These are phyloP conservation scores for Zaprionus lachaisei DNA, from an alignment of 1,140 invertebrate species.

Conservation along the genomic window DNA sequence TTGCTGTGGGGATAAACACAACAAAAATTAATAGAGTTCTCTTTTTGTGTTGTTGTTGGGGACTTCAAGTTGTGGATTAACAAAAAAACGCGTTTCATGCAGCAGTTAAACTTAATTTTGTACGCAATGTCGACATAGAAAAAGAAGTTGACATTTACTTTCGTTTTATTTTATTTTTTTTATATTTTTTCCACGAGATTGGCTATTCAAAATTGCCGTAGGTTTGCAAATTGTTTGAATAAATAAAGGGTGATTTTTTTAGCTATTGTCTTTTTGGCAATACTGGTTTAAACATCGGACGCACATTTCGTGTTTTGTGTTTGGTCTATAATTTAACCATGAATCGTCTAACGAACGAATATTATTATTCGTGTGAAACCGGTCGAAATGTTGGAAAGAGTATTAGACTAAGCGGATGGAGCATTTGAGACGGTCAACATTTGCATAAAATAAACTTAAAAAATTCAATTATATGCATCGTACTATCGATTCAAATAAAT, in stretches of 20 bases:
- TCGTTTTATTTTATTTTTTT: constrained; percentile 14
- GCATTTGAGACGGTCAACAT: too few species aligned
- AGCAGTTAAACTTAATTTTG: constrained; percentile 27
- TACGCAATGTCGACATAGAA: constrained; percentile 30
- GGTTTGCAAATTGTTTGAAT: constrained; percentile 34
- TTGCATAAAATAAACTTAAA: too few species aligned
- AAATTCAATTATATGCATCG: too few species aligned
- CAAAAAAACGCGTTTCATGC: constrained; percentile 42
- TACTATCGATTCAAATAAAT: too few species aligned
- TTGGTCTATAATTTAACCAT: too few species aligned
- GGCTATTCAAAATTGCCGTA: constrained; percentile 30
- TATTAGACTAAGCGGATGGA: too few species aligned
- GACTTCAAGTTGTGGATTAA: constrained; percentile 13
- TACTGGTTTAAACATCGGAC: too few species aligned
- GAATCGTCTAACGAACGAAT: too few species aligned
- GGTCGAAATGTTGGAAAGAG: too few species aligned
- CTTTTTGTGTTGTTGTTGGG: constrained; percentile 36
- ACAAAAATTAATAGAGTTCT: constrained; percentile 32
- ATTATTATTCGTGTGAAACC: too few species aligned
- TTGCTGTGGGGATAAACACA: constrained; percentile 90
- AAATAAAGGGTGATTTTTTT: not conserved
- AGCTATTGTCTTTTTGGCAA: too few species aligned
- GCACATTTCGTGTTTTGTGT: too few species aligned
- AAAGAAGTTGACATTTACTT: constrained; percentile 56
- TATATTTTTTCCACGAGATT: not conserved